These are phyloP conservation scores for Sparidentex hasta DNA, from an alignment of 2,797 vertebrate genomes.

Conservation along the genomic window DNA sequence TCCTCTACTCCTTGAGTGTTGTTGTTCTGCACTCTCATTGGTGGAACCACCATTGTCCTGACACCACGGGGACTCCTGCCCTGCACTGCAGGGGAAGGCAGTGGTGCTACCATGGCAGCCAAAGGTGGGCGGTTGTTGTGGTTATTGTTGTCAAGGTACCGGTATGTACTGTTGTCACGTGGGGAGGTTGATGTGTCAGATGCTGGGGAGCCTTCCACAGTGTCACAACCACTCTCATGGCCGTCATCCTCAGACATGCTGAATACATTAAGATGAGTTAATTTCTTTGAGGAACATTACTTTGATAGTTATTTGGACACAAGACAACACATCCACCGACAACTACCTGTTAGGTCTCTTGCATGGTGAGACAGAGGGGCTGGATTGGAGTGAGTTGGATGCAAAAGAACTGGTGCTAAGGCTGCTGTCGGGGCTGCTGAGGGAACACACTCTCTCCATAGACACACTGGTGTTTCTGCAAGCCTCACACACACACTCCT, in stretches of 20 bases:
- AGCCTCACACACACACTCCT: slow-evolving; percentile 93
- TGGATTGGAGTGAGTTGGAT: slow-evolving; percentile 91
- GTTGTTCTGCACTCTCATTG: slow-evolving; percentile 90
- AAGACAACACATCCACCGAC: not conserved
- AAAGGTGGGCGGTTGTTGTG: slow-evolving; percentile 78
- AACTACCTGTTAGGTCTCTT: slow-evolving; percentile 95
- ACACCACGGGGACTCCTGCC: slow-evolving; percentile 87
- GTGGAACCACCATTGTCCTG: slow-evolving; percentile 93
- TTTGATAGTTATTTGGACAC: not conserved
- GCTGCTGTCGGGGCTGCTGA: slow-evolving; percentile 98
- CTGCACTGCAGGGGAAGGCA: slow-evolving; percentile 81
- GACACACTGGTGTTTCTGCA: slow-evolving; percentile 93
- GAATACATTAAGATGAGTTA: not conserved
- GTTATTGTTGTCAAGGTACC: slow-evolving; percentile 88
- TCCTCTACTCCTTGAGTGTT: slow-evolving; percentile 81
- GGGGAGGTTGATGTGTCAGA: slow-evolving; percentile 88
- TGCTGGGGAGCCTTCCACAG: slow-evolving; percentile 93
- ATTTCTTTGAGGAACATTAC: not conserved
- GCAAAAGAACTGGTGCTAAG: slow-evolving; percentile 94
- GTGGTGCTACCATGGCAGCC: slow-evolving; percentile 59
- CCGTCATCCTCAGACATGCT: slow-evolving; percentile 97
- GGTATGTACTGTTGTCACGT: slow-evolving; percentile 87
- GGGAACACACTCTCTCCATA: slow-evolving; percentile 95
- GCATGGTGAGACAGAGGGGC: slow-evolving; percentile 91
- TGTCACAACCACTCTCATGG: slow-evolving; percentile 95